phyloP scores from a whole-genome alignment of 2,888 invertebrate species.

The Drosophila austrosaltans region DNA sequence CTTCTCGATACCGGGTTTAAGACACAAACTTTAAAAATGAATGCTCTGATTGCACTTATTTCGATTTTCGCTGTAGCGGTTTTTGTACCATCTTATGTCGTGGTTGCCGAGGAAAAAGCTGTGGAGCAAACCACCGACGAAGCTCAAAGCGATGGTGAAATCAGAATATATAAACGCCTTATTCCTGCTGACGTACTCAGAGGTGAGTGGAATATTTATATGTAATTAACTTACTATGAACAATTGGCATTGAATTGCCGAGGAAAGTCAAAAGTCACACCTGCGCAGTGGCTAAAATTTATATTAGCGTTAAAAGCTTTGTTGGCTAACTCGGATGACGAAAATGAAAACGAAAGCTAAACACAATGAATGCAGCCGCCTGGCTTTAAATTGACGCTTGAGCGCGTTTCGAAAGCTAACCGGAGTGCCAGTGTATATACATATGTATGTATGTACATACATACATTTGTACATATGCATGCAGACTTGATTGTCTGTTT shows the following conservation, averaged over 20 bases:
- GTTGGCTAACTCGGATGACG: slow-evolving; percentile 12
- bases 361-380: slow-evolving; percentile 8
- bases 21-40: not conserved
- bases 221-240: not conserved
- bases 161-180: slow-evolving; percentile 90
- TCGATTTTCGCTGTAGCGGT: not conserved
- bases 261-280: not conserved
- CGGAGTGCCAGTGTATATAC: not conserved
- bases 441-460: slow-evolving; percentile 1
- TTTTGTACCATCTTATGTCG: not conserved
- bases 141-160: slow-evolving; percentile 81
- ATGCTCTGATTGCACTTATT: not conserved
- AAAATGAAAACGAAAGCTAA: slow-evolving; percentile 14
- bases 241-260: slow-evolving; percentile 1
- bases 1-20: not conserved
- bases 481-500: slow-evolving; percentile 11
- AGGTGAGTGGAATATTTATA: slow-evolving; percentile 85
- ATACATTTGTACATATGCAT: not conserved
- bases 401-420: slow-evolving; percentile 20
- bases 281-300: not conserved
- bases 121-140: not conserved
- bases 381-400: slow-evolving; percentile 10
- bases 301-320: not conserved
- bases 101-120: slow-evolving; percentile 7
- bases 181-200: slow-evolving; percentile 95